Base-by-base conservation (phyloP, 1,140 invertebrate genomes). In the Macrocentrus cingulum region DNA sequence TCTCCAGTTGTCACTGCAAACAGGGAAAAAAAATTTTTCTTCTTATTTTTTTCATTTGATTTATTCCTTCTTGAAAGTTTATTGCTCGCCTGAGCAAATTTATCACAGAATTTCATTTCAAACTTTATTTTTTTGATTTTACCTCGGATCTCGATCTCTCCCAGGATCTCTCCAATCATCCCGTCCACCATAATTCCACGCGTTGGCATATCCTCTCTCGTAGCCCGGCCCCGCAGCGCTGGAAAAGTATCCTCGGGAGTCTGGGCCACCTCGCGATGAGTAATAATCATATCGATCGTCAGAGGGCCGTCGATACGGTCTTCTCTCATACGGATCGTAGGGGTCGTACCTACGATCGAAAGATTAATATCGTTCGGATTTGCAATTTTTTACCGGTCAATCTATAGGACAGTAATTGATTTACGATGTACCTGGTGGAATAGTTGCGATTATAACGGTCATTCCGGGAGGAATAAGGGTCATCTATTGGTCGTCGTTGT, bases 201-300 rank as follows among this genome's bases (percentile, higher is more conserved):
- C 67, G 46, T 69, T 73, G 1, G 79, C 77, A 52, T 81, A 80
- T 18, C 74, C 72, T 32, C 70, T 63, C 46, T 74, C 70, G 37
- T 71, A 72, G 15, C 68, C 69, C 0, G 70, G 66, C 42, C 67
- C 62, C 61, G 67, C 71, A 44, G 59, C 62, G 20, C 63, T 63
- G 18, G 66, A 63, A 44, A 80, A 84, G 64, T 84, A 84, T 5
- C 83, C 83, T 53, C 82, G 67, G 1, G 82, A 81, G 41, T 80
- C 67, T 2, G 63, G 52, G 34, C 62, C 59, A 37, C 64, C 65
- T 55, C 61, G 59, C 7, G 13, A 11, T 42, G 61, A 49, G 56
- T 59, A 63, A 25, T 66, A 63, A 11, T 71, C 68, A 1, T 25
- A 16, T 51, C 61, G 52, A 59, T 63, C 61, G 5, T 71, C 71